Conservation (phyloP, 2,797 vertebrate species). For the Anabas testudineus region DNA sequence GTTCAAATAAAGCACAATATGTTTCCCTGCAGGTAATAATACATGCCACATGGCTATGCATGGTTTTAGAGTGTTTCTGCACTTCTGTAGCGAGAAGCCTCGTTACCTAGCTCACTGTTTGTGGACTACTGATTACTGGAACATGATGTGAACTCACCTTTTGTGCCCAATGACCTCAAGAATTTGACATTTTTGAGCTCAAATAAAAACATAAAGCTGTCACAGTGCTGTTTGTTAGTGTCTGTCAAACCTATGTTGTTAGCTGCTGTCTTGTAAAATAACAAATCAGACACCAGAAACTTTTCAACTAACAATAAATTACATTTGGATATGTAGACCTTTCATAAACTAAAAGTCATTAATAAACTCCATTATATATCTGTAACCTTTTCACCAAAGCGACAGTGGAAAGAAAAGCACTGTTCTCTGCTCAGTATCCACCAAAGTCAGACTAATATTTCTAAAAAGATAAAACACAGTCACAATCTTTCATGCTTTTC, state of each 20-base stretch:
- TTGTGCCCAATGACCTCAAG: slow-evolving; percentile 75
- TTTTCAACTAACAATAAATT: background rate
- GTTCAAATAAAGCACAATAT: slow-evolving; percentile 69
- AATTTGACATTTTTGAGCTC: slow-evolving; percentile 63
- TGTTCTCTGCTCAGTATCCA: no score
- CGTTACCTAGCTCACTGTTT: slow-evolving; percentile 59
- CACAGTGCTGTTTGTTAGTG: slow-evolving; percentile 22
- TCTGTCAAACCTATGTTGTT: slow-evolving; percentile 31
- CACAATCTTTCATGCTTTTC: no score
- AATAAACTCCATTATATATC: background rate
- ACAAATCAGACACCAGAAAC: background rate
- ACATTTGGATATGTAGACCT: background rate
- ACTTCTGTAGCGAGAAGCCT: slow-evolving; percentile 60
- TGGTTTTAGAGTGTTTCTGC: slow-evolving; percentile 66
- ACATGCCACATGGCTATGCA: slow-evolving; percentile 66
- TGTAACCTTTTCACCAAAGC: background rate
- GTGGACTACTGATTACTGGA: slow-evolving; percentile 52
- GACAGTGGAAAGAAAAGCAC: background rate
- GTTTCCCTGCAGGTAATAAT: slow-evolving; percentile 52
- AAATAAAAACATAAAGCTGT: slow-evolving; percentile 73
- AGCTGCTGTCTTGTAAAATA: slow-evolving; percentile 26
- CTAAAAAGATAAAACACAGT: no score
- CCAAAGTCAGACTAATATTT: no score
- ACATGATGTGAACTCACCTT: slow-evolving; percentile 78
- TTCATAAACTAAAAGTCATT: background rate